Conservation (phyloP, 1,140 invertebrate genomes). For the Daktulosphaira vitifoliae region DNA sequence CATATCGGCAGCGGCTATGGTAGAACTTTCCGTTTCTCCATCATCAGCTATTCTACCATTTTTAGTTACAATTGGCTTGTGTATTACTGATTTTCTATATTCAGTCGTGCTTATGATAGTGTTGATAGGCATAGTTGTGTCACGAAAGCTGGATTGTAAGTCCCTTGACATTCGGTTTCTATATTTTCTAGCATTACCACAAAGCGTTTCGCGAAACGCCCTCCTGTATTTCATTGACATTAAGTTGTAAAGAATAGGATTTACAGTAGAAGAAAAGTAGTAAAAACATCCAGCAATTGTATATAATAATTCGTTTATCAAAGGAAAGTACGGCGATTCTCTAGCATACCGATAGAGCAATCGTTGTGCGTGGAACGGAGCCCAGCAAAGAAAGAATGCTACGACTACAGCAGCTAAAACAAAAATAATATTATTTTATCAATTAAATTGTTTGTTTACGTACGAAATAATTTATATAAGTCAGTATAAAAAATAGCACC, state of each 20-base stretch:
- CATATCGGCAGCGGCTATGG: constrained; percentile 34
- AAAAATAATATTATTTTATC: constrained; percentile 33
- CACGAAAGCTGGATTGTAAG: constrained; percentile 37
- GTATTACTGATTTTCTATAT: neutral
- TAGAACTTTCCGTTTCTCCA: too few species aligned
- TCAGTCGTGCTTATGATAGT: constrained; percentile 8
- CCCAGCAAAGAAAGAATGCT: constrained; percentile 95
- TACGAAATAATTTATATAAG: too few species aligned
- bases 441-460: too few species aligned
- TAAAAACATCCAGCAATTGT: constrained; percentile 72
- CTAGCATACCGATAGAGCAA: constrained; percentile 63
- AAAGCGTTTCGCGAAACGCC: constrained; percentile 66
- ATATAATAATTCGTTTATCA: constrained; percentile 70
- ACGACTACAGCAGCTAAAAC: constrained; percentile 84
- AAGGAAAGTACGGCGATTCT: constrained; percentile 51
- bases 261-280: constrained; percentile 79
- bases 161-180: constrained; percentile 33
- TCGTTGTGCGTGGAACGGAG: constrained; percentile 88
- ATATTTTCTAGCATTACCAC: constrained; percentile 37
- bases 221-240: constrained; percentile 78
- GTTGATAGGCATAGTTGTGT: constrained; percentile 26
- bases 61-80: neutral
- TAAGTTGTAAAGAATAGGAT: constrained; percentile 84
- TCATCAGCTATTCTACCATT: neutral
- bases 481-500: too few species aligned